phyloP scores from a whole-genome alignment of 2,888 invertebrate genomes.

The Invenusta paracnida region DNA sequence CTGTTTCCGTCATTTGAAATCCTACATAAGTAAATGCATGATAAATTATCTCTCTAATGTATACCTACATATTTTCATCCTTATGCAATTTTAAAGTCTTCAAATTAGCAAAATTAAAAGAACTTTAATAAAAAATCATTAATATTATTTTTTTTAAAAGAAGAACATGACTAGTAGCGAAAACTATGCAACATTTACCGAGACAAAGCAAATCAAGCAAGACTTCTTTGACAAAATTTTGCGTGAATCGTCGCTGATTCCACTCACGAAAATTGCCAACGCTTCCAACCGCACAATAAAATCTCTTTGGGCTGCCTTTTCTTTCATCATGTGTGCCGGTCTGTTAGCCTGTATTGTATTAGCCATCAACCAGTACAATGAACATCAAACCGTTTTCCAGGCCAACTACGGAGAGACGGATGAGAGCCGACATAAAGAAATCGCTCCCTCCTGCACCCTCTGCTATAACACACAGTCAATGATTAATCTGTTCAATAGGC shows the following conservation, averaged over 20 bases:
- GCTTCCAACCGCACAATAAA: conserved; percentile 20
- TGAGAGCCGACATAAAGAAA: neutral
- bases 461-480: conserved; percentile 6
- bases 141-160: no score
- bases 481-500: conserved; percentile 10
- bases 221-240: neutral
- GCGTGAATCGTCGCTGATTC: conserved; percentile 21
- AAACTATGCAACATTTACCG: no score
- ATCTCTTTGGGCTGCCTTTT: conserved; percentile 29
- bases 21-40: no score
- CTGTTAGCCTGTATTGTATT: conserved; percentile 8
- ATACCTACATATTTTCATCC: no score
- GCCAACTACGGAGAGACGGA: neutral
- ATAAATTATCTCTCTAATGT: no score
- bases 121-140: no score
- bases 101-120: no score
- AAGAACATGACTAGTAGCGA: no score
- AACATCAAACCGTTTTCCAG: conserved; percentile 37
- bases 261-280: conserved; percentile 32
- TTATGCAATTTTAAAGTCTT: no score
- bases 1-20: no score
- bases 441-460: conserved; percentile 8
- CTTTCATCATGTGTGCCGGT: conserved; percentile 27
- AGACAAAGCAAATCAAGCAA: no score
- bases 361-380: conserved; percentile 33